phyloP scores from a whole-genome alignment of 2,888 invertebrate species.

The Volucella zonaria region DNA sequence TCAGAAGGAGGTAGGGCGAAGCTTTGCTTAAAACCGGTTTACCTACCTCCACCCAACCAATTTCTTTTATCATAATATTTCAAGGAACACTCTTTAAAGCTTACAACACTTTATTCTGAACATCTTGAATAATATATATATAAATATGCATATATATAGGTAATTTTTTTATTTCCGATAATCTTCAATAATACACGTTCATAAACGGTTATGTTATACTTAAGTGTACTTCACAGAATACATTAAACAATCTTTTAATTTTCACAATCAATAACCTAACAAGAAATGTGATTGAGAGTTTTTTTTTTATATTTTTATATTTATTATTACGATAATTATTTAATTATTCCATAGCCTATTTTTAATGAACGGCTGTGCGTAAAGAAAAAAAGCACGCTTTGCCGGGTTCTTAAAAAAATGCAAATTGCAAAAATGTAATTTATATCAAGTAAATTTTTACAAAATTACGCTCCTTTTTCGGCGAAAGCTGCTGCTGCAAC shows the following conservation, averaged over 20 bases:
- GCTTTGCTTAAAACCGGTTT: neutral
- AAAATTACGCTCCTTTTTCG: conserved; percentile 52
- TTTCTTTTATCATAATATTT: neutral
- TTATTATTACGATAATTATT: neutral
- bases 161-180: no score
- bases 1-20: no score
- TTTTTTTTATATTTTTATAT: neutral
- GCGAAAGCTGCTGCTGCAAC: conserved; percentile 74
- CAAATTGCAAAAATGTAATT: conserved; percentile 30
- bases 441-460: conserved; percentile 66
- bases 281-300: conserved; percentile 11
- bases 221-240: conserved; percentile 1
- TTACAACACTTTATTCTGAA: no score
- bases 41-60: neutral
- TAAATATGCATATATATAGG: no score
- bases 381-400: conserved; percentile 2
- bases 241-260: neutral
- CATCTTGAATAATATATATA: no score
- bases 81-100: neutral
- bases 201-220: neutral
- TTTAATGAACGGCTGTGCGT: neutral
- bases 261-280: neutral
- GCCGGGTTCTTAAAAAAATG: conserved; percentile 16
- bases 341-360: neutral
- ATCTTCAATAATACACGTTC: no score